These are phyloP conservation scores for Pomacea maculata DNA, from an alignment of 1,140 invertebrate species.

Conservation along the genomic window DNA sequence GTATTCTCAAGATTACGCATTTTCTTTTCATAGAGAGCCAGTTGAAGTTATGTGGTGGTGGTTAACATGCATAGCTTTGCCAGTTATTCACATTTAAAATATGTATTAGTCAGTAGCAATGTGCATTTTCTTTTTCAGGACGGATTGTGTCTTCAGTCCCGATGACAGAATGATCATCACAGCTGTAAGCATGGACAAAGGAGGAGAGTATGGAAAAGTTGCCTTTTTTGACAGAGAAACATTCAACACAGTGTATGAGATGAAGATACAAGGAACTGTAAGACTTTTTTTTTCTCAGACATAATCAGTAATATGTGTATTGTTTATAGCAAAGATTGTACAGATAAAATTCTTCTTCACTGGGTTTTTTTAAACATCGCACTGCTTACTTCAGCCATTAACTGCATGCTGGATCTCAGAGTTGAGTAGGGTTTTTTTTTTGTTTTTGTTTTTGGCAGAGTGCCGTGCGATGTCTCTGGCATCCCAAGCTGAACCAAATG, in stretches of 20 bases:
- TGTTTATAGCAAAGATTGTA: background rate
- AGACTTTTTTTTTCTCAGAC: conserved; percentile 28
- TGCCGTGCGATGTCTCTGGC: conserved; percentile 92
- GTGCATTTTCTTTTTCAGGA: conserved; percentile 69
- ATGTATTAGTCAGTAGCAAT: background rate
- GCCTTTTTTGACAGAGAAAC: conserved; percentile 84
- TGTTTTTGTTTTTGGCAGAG: conserved; percentile 54
- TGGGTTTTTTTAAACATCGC: background rate
- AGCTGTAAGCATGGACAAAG: conserved; percentile 82
- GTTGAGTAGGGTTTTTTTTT: background rate
- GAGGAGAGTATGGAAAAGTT: conserved; percentile 77
- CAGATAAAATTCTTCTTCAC: background rate
- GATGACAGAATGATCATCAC: conserved; percentile 91
- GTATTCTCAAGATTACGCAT: too few relatives aligned
- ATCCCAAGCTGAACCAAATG: conserved; percentile 96
- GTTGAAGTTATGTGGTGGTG: too few relatives aligned
- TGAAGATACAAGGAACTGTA: conserved; percentile 79
- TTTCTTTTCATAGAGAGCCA: too few relatives aligned
- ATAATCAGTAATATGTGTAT: background rate
- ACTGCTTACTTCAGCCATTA: background rate
- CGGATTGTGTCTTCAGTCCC: conserved; percentile 94
- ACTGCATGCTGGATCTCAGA: background rate
- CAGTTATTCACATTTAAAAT: too few relatives aligned
- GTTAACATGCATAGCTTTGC: too few relatives aligned
- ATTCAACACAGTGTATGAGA: conserved; percentile 75